Percentiles rank a stretch among this genome's conserved stretches.
Conservation (phyloP, 2,797 vertebrate genomes). For the Sarcoramphus papa region DNA sequence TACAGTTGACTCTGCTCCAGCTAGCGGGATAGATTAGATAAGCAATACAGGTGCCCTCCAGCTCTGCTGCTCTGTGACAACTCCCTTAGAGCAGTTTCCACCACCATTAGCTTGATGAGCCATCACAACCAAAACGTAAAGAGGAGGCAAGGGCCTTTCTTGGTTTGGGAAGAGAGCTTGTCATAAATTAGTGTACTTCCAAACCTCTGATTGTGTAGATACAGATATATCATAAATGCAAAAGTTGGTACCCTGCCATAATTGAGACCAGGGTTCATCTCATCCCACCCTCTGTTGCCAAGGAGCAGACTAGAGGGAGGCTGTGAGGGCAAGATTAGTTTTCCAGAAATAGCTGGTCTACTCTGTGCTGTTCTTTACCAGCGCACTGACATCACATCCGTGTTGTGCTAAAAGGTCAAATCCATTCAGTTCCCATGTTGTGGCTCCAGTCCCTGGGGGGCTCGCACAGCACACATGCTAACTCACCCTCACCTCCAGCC, state of each 20-base stretch:
- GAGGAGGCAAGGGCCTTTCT: not conserved
- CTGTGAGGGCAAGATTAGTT: not conserved
- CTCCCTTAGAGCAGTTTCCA: not conserved
- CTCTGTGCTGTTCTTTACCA: rapidly evolving
- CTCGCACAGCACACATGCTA: not conserved
- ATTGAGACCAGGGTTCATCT: not conserved
- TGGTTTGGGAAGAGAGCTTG: not conserved
- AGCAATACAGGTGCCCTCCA: not conserved
- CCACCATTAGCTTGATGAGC: not conserved
- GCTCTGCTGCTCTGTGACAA: not conserved
- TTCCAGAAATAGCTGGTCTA: not conserved
- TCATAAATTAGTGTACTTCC: not conserved
- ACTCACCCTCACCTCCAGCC: not conserved
- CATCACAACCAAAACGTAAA: not conserved
- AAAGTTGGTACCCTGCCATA: not conserved
- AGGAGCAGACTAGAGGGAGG: not conserved
- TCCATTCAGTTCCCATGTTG: not conserved
- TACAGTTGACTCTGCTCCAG: not conserved
- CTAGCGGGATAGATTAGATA: not conserved
- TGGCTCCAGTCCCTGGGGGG: not conserved
- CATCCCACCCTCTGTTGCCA: not conserved
- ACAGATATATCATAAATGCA: not conserved
- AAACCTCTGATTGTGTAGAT: not conserved
- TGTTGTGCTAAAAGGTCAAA: not conserved
- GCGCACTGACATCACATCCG: rapidly evolving